These are phyloP conservation scores for Cydia strobilella DNA, from an alignment of 1,140 invertebrate genomes.

Conservation along the genomic window DNA sequence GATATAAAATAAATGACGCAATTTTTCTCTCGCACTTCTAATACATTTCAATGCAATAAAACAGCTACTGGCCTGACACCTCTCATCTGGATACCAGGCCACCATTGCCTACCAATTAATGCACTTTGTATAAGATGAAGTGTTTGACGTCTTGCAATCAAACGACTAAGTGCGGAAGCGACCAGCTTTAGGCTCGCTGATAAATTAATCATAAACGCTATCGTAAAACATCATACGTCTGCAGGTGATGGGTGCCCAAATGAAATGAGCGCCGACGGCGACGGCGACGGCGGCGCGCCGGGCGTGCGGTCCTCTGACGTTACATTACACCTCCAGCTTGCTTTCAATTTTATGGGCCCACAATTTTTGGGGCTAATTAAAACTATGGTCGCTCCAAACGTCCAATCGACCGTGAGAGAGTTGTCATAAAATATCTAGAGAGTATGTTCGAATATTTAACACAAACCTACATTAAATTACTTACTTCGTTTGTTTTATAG, in stretches of 20 bases:
- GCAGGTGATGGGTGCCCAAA: constrained; percentile 39
- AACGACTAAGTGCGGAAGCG: constrained; percentile 55
- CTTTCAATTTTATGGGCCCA: constrained; percentile 70
- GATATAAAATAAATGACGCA: constrained; percentile 24
- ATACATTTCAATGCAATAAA: constrained; percentile 23
- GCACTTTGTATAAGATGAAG: constrained; percentile 34
- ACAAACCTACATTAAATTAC: too few species aligned
- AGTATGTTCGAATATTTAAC: neutral
- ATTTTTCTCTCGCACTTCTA: constrained; percentile 18
- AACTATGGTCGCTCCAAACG: constrained; percentile 61
- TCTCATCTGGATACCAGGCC: constrained; percentile 17
- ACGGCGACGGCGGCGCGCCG: constrained; percentile 41
- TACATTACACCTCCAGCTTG: constrained; percentile 51
- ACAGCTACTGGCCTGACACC: constrained; percentile 5
- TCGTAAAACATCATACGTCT: constrained; percentile 51
- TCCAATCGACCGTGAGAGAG: constrained; percentile 62
- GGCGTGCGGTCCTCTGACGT: constrained; percentile 33
- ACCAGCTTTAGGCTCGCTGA: constrained; percentile 49
- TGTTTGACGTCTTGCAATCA: constrained; percentile 49
- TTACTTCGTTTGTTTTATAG: too few species aligned
- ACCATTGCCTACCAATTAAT: constrained; percentile 4
- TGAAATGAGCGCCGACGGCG: constrained; percentile 50
- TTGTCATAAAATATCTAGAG: constrained; percentile 57
- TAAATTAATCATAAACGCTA: constrained; percentile 59
- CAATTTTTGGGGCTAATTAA: constrained; percentile 72